These are phyloP conservation scores for Drosophila anomalipes DNA, from an alignment of 2,888 invertebrate genomes.

Conservation along the genomic window DNA sequence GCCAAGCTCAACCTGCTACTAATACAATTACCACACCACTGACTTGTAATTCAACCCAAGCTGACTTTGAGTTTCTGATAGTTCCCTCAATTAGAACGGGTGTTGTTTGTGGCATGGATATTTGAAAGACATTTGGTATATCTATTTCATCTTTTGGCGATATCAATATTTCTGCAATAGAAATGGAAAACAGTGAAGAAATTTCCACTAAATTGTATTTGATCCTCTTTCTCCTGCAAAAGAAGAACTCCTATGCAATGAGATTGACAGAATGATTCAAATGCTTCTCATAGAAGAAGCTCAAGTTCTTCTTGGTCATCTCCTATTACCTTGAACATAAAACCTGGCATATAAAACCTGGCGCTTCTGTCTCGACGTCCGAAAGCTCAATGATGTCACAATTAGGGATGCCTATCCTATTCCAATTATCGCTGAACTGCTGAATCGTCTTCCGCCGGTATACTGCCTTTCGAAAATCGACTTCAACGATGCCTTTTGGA, in stretches of 20 bases:
- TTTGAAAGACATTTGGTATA: constrained; percentile 1
- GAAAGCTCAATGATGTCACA: constrained; percentile 1
- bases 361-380: not conserved
- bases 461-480: not conserved
- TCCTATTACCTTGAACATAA: too few species aligned
- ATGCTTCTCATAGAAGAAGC: not conserved
- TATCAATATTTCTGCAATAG: not conserved
- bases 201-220: too few species aligned
- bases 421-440: not conserved
- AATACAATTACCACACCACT: constrained; percentile 2
- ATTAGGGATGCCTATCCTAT: not conserved
- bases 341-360: too few species aligned
- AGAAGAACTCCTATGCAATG: not conserved
- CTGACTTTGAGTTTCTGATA: not conserved
- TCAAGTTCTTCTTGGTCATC: not conserved
- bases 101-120: not conserved
- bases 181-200: too few species aligned
- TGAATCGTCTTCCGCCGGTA: not conserved
- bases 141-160: not conserved
- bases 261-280: too few species aligned
- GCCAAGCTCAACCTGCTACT: not conserved
- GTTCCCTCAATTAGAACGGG: too few species aligned
- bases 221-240: not conserved
- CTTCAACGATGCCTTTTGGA: too few species aligned
- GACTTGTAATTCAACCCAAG: not conserved